These are phyloP conservation scores for Nasonia giraulti DNA, from an alignment of 1,140 invertebrate species.

Conservation along the genomic window DNA sequence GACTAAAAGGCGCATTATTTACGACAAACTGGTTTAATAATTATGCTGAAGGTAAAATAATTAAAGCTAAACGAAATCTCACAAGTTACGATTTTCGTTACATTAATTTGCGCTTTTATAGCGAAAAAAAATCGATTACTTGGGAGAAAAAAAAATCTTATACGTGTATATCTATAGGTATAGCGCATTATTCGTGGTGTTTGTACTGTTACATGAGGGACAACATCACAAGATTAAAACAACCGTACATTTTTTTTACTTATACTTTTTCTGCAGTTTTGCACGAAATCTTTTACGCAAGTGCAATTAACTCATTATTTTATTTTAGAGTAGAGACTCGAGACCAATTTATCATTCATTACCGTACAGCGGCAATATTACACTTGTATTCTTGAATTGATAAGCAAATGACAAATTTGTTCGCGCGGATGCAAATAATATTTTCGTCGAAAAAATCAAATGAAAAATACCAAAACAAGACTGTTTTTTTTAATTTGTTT, in stretches of 20 bases:
- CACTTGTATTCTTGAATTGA: neutral
- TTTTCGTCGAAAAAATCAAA: neutral
- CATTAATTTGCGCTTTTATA: neutral
- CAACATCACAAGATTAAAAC: constrained; percentile 7
- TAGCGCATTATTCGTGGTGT: neutral
- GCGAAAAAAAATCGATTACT: neutral
- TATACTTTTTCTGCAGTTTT: neutral
- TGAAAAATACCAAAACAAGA: neutral
- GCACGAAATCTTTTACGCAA: neutral
- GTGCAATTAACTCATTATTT: neutral
- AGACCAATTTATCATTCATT: neutral
- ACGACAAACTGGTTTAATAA: neutral
- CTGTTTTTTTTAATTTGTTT: neutral
- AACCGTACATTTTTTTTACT: neutral
- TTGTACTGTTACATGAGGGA: constrained; percentile 6
- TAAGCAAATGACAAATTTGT: neutral
- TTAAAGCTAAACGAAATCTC: neutral
- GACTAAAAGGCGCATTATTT: neutral
- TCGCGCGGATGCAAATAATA: neutral
- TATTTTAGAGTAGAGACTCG: neutral
- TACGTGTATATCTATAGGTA: neutral
- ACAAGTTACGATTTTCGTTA: neutral
- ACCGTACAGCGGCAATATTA: neutral
- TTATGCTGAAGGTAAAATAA: neutral
- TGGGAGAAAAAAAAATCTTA: neutral